These are phyloP conservation scores for Augochlora pura DNA, from an alignment of 1,140 invertebrate species.

Conservation along the genomic window DNA sequence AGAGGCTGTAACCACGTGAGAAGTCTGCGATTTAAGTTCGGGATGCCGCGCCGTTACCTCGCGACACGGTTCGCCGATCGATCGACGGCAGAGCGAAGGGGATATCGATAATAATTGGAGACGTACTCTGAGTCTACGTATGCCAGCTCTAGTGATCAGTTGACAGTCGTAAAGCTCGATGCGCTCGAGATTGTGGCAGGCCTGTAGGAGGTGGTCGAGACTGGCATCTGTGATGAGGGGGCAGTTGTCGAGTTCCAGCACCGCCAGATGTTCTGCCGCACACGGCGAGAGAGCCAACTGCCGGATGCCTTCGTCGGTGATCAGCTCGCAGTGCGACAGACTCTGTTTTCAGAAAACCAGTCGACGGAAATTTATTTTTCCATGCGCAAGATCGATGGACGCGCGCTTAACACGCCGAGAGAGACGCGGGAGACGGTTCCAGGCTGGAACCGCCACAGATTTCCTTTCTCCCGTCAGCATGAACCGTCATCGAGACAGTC, in stretches of 20 bases:
- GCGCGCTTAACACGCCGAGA: background rate
- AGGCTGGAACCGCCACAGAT: too few species aligned
- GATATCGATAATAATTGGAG: background rate
- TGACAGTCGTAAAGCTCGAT: slow-evolving; percentile 99
- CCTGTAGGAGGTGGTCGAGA: slow-evolving; percentile 93
- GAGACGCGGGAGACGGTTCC: too few species aligned
- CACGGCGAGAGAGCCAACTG: slow-evolving; percentile 95
- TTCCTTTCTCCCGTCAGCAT: too few species aligned
- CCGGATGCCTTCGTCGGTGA: slow-evolving; percentile 98
- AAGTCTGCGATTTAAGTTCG: too few species aligned
- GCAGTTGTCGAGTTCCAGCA: slow-evolving; percentile 99
- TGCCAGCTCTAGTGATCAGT: slow-evolving; percentile 97
- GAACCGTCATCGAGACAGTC: too few species aligned
- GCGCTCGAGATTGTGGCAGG: slow-evolving; percentile 96
- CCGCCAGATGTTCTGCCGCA: slow-evolving; percentile 93
- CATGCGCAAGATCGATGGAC: background rate
- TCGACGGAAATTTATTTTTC: background rate
- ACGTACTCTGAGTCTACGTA: slow-evolving; percentile 94
- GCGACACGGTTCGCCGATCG: too few species aligned
- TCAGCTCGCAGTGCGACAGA: slow-evolving; percentile 98
- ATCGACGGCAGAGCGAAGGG: background rate
- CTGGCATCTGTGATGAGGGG: slow-evolving; percentile 99
- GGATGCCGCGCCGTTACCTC: too few species aligned
- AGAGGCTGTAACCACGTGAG: too few species aligned
- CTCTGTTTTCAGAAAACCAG: slow-evolving; percentile 83